Evolutionary conservation across 1,140 invertebrate species (phyloP), one percentile per base, ranked within the genome.

Genomic region (Drosophila bipectinata): DNA sequence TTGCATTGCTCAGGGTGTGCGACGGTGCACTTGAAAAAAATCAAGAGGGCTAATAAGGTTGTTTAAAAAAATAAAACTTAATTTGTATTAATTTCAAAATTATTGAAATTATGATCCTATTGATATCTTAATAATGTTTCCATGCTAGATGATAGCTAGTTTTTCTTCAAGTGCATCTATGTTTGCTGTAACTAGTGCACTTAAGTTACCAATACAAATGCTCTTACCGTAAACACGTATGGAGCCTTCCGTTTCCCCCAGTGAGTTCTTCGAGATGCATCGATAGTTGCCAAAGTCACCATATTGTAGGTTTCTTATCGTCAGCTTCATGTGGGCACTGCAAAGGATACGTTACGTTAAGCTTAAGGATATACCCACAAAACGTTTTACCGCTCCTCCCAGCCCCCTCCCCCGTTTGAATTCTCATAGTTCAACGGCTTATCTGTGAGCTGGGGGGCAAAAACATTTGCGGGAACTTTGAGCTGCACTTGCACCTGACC

Each of bases 211-310:
- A 79, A 85, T 80, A 89, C 84, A 90, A 67, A 68, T 79, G 77
- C 64, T 82, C 90, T 95, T 94, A 98, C 98, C 97, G 91, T 98
- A 98, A 57, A 99, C 93, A 92, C 97, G 94, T 92, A 99, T 98
- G 44, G 95, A 96, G 66, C 97, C 97, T 92, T 98, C 97, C 15
- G 97, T 98, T 91, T 97, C 97, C 57, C 98, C 98, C n/a, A 98
- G 94, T 9, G 96, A 96, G 93, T 98, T 99, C 92, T 98, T 98
- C 58, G 97, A 97, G 91, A 97, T 96, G 92, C 96, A 97, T 83
- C 95, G 93, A 92, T 97, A 97, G 92, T 95, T 97, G 63, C 96
- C 96, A 88, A 97, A 97, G 92, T 97, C 96, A 45, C 93, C 94
- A 34, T 93, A 91, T 80, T 95, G 94, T 37, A 97, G 93, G 92